phyloP scores from a whole-genome alignment of 2,113 vertebrate species.

The Cavia aperea region DNA sequence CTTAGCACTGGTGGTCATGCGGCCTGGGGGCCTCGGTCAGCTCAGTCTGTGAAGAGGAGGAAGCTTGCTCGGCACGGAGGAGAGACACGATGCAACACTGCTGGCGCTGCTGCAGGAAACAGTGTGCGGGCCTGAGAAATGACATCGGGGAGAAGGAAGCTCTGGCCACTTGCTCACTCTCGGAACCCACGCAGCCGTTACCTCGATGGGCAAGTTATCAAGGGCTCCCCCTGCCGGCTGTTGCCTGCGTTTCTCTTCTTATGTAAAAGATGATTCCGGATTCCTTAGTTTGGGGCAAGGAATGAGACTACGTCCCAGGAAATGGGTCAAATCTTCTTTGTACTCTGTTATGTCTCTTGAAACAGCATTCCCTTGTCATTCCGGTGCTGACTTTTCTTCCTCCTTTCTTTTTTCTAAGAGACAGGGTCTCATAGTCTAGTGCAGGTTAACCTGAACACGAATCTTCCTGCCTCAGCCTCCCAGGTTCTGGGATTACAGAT shows the following conservation, averaged over 20 bases:
- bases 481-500: not conserved
- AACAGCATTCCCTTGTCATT: not conserved
- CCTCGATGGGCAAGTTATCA: not conserved
- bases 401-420: not conserved
- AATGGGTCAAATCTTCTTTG: not conserved
- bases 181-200: not conserved
- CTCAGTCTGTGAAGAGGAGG: not conserved
- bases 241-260: not conserved
- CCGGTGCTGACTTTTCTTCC: not conserved
- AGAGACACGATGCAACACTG: not conserved
- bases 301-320: not conserved
- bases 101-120: not conserved
- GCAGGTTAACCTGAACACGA: not conserved
- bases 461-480: not conserved
- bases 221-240: constrained; percentile 56
- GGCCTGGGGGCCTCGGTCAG: no score
- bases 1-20: not conserved
- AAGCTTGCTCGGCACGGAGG: not conserved
- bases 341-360: not conserved
- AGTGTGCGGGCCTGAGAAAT: accelerated
- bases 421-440: not conserved
- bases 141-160: not conserved
- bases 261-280: accelerated
- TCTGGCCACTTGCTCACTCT: not conserved
- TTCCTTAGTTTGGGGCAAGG: not conserved